Base-by-base conservation (phyloP, 2,888 invertebrate genomes). In the Polyommatus icarus region DNA sequence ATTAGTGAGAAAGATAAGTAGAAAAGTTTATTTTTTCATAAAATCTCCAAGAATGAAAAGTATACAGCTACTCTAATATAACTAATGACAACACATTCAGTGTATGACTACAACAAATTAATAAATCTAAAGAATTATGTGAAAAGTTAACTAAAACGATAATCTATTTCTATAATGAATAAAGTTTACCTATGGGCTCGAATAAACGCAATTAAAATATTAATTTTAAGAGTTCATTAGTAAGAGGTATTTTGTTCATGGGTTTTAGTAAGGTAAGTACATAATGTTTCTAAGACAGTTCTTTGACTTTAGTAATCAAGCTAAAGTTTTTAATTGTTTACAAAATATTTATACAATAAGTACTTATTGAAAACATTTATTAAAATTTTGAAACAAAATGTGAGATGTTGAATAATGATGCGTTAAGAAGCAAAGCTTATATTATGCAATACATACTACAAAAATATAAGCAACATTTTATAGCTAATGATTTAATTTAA, bases 31-130 rank as follows among this genome's bases (percentile, higher is more conserved):
- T 67, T 29, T 15, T 29, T 67, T 15, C 29, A 67, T 67, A 67
- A 67, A 67, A 4, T 29, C 15, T 67, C 67, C 32, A 67, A 15
- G 29, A 67, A 67, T 67, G 67, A 29, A 67, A 32, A 61, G 15
- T 29, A 15, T 5, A 54, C 5, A 5, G 15, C 67, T 67, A 67
- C 29, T 29, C 67, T 67, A 67, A 67, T 12, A 24, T 15, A 12
- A 32, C 67, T 67, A 67, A 67, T 32, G 29, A 32, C 29, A 67
- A 32, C 67, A 29, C 67, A 67, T 67, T 32, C 29, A 67, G 67
- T 67, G 29, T 67, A 32, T 67, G 67, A 67, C 67, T 67, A 67
- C 67, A 67, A 29, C 15, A 67, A 67, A 67, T 4, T 67, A 67
- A 67, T 24, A 29, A 15, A 67, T 67, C 29, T 67, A 67, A 67